phyloP scores from a whole-genome alignment of 2,113 vertebrate genomes.

The Aegotheles bennettii region DNA sequence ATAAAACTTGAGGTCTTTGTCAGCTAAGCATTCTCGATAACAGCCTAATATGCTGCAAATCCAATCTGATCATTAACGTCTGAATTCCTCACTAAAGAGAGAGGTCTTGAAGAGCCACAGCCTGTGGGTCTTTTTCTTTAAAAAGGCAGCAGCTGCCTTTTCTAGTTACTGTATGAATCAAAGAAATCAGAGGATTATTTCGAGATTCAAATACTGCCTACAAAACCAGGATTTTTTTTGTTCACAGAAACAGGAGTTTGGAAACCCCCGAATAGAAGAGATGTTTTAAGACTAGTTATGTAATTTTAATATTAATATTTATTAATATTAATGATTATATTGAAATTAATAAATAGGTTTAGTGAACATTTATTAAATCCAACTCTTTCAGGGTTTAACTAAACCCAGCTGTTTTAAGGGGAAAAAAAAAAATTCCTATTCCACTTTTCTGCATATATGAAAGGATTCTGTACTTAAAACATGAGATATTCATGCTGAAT shows the following conservation, averaged over 20 bases:
- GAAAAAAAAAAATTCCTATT: background rate
- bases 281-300: background rate
- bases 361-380: background rate
- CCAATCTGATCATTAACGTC: background rate
- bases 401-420: background rate
- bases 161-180: background rate
- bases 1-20: background rate
- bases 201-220: background rate
- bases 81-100: background rate
- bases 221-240: background rate
- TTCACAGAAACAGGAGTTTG: background rate
- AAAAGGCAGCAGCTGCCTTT: background rate
- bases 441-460: background rate
- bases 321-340: background rate
- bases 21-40: background rate
- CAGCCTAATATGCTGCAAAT: background rate
- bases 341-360: background rate
- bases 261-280: background rate
- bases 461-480: background rate
- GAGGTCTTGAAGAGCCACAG: background rate
- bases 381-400: background rate
- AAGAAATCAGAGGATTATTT: slow-evolving; percentile 17
- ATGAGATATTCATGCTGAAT: background rate
- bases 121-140: background rate
- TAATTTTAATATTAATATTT: background rate